A percentile compares a stretch with the other conserved stretches of the same genome.
phyloP scores from a whole-genome alignment of 2,113 vertebrate species.

The Thymallus thymallus region DNA sequence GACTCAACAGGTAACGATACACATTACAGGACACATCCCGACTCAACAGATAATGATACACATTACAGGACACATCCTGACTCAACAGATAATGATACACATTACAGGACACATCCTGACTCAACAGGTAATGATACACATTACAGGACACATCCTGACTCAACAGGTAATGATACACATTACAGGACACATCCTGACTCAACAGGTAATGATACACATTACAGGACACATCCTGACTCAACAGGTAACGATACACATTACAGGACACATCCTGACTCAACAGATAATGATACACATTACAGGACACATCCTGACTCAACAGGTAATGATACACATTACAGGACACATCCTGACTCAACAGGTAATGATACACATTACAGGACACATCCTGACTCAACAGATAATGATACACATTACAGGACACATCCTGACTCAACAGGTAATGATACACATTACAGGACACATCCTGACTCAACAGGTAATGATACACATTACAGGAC shows the following conservation, averaged over 20 bases:
- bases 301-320: neutral
- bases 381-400: neutral
- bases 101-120: neutral
- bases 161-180: neutral
- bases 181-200: neutral
- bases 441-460: constrained; percentile 1
- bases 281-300: neutral
- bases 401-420: neutral
- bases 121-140: neutral
- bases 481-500: constrained; percentile 1
- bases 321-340: neutral
- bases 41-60: neutral
- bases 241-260: neutral
- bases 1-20: neutral
- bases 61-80: neutral
- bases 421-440: neutral
- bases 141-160: neutral
- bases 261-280: neutral
- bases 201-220: neutral
- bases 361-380: neutral
- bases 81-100: neutral
- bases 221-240: neutral
- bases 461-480: neutral
- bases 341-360: neutral
- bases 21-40: neutral